These are phyloP conservation scores for Fratercula arctica DNA, from an alignment of 2,797 vertebrate species.

Conservation along the genomic window DNA sequence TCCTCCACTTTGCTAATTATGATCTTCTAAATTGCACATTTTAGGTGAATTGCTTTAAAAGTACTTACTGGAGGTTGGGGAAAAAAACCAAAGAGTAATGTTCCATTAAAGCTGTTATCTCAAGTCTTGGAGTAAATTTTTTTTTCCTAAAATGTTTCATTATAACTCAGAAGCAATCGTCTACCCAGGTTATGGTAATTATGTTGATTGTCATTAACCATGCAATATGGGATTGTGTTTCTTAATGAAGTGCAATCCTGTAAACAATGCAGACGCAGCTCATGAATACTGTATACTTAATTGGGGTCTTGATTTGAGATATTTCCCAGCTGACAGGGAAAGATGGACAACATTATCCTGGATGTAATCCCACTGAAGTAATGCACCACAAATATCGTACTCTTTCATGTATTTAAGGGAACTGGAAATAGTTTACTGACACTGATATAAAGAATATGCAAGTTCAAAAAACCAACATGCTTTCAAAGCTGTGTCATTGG, in stretches of 20 bases:
- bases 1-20: neutral
- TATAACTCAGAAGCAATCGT: neutral
- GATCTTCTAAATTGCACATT: neutral
- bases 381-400: neutral
- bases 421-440: neutral
- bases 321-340: neutral
- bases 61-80: neutral
- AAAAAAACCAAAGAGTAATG: neutral
- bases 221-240: neutral
- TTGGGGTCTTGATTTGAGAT: neutral
- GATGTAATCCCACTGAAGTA: neutral
- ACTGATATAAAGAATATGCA: neutral
- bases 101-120: conserved; percentile 8
- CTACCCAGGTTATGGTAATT: neutral
- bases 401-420: neutral
- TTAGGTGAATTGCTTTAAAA: neutral
- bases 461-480: neutral
- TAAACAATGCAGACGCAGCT: neutral
- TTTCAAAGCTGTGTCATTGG: neutral
- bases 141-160: neutral
- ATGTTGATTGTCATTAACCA: neutral
- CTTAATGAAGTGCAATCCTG: neutral
- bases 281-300: neutral
- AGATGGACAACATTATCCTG: neutral
- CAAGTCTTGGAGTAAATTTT: neutral